A percentile compares a stretch with the other conserved stretches of the same genome.
phyloP scores from a whole-genome alignment of 1,140 invertebrate genomes.

The Lepidurus arcticus region DNA sequence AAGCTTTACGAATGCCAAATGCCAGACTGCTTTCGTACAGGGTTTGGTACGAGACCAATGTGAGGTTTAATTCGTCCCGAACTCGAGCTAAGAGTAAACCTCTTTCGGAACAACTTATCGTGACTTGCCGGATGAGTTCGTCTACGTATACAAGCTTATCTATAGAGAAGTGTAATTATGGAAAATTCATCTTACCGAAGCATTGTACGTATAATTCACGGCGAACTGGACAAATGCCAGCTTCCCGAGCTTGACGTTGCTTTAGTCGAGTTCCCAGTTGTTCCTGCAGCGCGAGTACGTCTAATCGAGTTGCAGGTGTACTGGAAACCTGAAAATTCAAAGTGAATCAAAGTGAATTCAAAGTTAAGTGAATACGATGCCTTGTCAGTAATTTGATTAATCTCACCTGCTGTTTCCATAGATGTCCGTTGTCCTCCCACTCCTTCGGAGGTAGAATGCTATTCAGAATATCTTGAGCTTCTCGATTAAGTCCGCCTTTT shows the following conservation, averaged over 20 bases:
- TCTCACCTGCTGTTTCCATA: conserved; percentile 70
- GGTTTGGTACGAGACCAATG: conserved; percentile 87
- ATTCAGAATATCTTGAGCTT: conserved; percentile 90
- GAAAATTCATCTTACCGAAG: conserved; percentile 64
- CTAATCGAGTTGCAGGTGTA: conserved; percentile 86
- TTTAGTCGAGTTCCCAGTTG: conserved; percentile 86
- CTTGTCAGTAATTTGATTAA: conserved; percentile 15
- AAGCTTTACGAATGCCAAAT: conserved; percentile 95
- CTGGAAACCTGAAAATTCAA: conserved; percentile 68
- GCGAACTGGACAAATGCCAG: conserved; percentile 91
- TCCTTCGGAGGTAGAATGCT: conserved; percentile 91
- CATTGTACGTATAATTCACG: conserved; percentile 92
- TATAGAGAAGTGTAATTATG: conserved; percentile 40
- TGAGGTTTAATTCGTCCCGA: conserved; percentile 92
- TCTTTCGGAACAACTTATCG: conserved; percentile 93
- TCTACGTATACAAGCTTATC: conserved; percentile 51
- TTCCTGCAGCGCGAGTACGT: conserved; percentile 93
- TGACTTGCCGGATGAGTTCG: conserved; percentile 88
- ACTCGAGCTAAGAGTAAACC: conserved; percentile 87
- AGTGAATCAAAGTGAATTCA: too few relatives aligned
- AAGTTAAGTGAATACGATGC: conserved; percentile 27
- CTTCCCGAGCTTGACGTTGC: conserved; percentile 86
- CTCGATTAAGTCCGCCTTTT: conserved; percentile 41
- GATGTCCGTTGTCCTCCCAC: conserved; percentile 83
- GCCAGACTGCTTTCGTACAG: conserved; percentile 96